Percentiles rank a stretch among this genome's conserved stretches.
These are phyloP conservation scores for Solenodon paradoxus DNA, from an alignment of 2,113 vertebrate species.

Conservation along the genomic window DNA sequence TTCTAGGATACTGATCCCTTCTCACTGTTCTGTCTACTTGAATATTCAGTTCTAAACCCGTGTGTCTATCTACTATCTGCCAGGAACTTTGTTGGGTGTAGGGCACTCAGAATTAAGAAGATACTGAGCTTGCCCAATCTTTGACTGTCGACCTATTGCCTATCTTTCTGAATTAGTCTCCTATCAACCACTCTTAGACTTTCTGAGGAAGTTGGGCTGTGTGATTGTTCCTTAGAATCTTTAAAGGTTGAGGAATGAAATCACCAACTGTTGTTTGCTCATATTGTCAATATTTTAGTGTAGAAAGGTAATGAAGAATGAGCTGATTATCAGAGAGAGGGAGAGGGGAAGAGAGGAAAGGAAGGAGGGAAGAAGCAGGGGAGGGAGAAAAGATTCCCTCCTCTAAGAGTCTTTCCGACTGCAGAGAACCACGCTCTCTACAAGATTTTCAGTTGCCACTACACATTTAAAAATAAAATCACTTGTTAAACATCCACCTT, in stretches of 20 bases:
- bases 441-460: neutral
- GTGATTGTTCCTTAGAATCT: neutral
- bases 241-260: neutral
- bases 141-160: neutral
- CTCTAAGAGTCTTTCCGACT: neutral
- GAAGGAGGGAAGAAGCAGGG: neutral
- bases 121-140: neutral
- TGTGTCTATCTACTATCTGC: neutral
- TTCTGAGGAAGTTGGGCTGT: neutral
- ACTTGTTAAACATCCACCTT: neutral
- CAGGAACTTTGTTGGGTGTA: neutral
- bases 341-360: neutral
- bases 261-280: neutral
- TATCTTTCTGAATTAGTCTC: neutral
- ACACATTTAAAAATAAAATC: no score
- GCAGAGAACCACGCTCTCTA: rapidly evolving
- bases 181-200: neutral
- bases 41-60: neutral
- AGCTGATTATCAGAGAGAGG: neutral
- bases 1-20: neutral
- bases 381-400: neutral
- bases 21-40: neutral
- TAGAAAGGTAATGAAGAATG: neutral
- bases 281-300: neutral
- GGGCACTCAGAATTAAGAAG: neutral